A percentile compares a stretch with the other conserved stretches of the same genome.
Evolutionary conservation across 2,797 vertebrate species (phyloP).

Genomic region (Lindbergichthys nudifrons): DNA sequence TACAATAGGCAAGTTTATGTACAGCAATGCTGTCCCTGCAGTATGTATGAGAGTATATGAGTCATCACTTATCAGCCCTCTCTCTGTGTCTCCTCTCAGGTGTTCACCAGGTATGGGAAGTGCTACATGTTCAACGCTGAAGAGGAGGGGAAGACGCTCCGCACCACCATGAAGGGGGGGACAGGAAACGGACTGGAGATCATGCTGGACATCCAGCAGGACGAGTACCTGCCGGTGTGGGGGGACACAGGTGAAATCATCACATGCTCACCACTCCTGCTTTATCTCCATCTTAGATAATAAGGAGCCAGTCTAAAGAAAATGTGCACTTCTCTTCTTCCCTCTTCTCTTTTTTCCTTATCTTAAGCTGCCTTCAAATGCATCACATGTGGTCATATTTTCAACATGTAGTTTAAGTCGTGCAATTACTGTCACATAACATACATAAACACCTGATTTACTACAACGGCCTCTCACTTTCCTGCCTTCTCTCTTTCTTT

Average conservation of each 20-base stretch:
- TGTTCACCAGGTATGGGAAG: conserved; percentile 98
- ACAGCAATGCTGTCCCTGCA: neutral
- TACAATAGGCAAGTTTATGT: neutral
- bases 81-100: conserved; percentile 73
- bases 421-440: neutral
- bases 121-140: conserved; percentile 99
- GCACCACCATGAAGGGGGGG: conserved; percentile 97
- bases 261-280: neutral
- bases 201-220: conserved; percentile 99
- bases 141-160: conserved; percentile 93
- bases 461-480: neutral
- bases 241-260: conserved; percentile 90
- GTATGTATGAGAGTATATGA: conserved; percentile 7
- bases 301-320: neutral
- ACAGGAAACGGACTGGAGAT: conserved; percentile 98
- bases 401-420: neutral
- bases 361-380: neutral
- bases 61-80: conserved; percentile 9
- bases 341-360: neutral
- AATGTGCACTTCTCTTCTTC: neutral
- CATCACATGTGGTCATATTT: neutral
- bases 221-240: conserved; percentile 98
- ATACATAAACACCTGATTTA: neutral
- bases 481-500: neutral
- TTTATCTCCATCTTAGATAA: neutral